A percentile compares a stretch with the other conserved stretches of the same genome.
Conservation (phyloP, 2,888 invertebrate species). For the Encarsia formosa region DNA sequence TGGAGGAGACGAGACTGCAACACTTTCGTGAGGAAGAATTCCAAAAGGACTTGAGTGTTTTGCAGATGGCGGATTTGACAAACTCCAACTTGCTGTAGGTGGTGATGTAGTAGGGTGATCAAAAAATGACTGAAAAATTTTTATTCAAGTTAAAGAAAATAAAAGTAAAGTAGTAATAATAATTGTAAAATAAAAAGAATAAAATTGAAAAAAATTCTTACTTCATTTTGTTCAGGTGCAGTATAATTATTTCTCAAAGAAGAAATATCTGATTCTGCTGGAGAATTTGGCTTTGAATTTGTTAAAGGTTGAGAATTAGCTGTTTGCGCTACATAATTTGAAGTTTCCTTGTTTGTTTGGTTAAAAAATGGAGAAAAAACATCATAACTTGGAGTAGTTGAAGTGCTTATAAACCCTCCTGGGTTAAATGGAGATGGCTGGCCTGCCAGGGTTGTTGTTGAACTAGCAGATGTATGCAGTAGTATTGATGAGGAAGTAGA, state of each 20-base stretch:
- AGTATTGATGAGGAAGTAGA: constrained; percentile 65
- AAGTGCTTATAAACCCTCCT: constrained; percentile 70
- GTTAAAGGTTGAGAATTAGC: constrained; percentile 53
- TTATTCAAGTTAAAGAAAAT: background rate
- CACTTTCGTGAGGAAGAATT: constrained; percentile 74
- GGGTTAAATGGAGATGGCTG: constrained; percentile 67
- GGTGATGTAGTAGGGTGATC: constrained; percentile 55
- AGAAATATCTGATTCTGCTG: constrained; percentile 59
- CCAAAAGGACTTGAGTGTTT: constrained; percentile 72
- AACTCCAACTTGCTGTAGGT: constrained; percentile 16
- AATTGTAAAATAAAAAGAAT: background rate
- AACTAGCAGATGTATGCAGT: constrained; percentile 63
- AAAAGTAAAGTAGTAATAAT: background rate
- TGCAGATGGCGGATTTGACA: constrained; percentile 40
- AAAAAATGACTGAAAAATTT: constrained; percentile 59
- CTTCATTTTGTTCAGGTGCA: constrained; percentile 53
- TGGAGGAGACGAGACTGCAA: constrained; percentile 61
- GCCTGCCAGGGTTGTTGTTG: constrained; percentile 59
- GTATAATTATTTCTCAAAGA: constrained; percentile 60
- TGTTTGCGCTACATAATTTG: constrained; percentile 67
- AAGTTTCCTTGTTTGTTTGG: constrained; percentile 69
- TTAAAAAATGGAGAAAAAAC: constrained; percentile 81
- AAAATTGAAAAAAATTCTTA: constrained; percentile 7
- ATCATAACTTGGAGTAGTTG: constrained; percentile 67
- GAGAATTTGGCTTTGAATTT: constrained; percentile 47